Evolutionary conservation across 2,113 vertebrate species (phyloP), one percentile per base, ranked within the genome.

Genomic region (Lagopus muta): DNA sequence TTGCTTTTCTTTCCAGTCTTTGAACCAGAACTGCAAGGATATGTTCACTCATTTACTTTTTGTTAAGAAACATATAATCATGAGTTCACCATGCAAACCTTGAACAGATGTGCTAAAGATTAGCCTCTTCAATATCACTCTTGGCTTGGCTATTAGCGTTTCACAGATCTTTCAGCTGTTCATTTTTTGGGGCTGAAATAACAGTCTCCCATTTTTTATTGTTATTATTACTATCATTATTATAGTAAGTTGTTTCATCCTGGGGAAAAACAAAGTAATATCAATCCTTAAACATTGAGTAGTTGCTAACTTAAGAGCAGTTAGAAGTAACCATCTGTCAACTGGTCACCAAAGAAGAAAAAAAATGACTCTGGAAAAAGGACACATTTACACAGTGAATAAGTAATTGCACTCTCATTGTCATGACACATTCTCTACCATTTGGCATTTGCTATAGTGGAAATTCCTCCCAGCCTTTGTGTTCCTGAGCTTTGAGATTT

Each of bases 391-490:
- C 19, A 43, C 20, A 13, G 43, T 57, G 36, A 93, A 89, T 89
- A 93, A 91, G 87, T 88, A 11, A 91, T 76, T 94, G 81, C 42
- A 75, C 48, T 88, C 57, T 86, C 70, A 73, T 82, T 94, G 81
- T 93, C 93, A 89, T 92, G 70, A 88, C 64, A 79, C 70, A 95
- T 88, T 94, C 94, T 92, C 89, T 89, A 92, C 83, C 71, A 67
- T 87, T 92, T 95, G 95, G 92, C 86, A 89, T 70, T 60, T 78
- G 22, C 32, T 73, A 21, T 32, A 67, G 78, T 90, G 80, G 81
- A 92, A 96, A 95, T 89, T 80, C 81, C 83, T 95, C 93, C 88
- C 92, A 88, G 85, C 30, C 61, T 95, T 95, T 93, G 82, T 90
- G 90, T 85, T 94, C 69, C 71, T 74, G 90, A 92, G 81, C 70